Evolutionary conservation across 2,888 invertebrate species (phyloP).

Genomic region (Siphonodentalium dalli): DNA sequence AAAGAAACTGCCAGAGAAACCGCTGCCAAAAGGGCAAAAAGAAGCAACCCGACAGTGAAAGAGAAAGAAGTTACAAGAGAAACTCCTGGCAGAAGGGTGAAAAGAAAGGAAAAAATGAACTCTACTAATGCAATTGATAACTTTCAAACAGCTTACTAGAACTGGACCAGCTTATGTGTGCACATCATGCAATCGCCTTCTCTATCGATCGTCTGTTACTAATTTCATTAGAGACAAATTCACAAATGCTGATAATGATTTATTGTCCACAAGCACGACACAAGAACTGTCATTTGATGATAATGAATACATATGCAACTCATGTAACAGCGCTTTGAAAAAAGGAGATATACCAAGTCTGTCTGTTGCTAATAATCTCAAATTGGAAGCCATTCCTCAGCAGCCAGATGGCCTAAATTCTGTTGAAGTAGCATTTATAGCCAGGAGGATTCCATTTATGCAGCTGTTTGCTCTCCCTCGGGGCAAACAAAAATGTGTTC

Average conservation of each 20-base stretch:
- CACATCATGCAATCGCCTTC: conserved; percentile 10
- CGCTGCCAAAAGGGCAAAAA: no score
- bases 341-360: conserved; percentile 18
- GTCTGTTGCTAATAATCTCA: conserved; percentile 20
- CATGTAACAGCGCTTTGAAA: conserved; percentile 4
- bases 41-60: no score
- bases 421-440: conserved; percentile 23
- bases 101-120: no score
- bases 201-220: conserved; percentile 3
- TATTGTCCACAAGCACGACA: conserved; percentile 14
- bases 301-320: conserved; percentile 13
- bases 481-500: conserved; percentile 26
- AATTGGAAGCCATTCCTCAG: conserved; percentile 23
- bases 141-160: no score
- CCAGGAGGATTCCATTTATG: conserved; percentile 32
- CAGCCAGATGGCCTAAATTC: conserved; percentile 20
- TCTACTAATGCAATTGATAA: no score
- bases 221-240: conserved; percentile 1
- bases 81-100: no score
- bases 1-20: no score
- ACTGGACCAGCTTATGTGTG: conserved; percentile 21
- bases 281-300: conserved; percentile 10
- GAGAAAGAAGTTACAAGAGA: no score
- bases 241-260: not conserved
- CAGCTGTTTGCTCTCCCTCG: conserved; percentile 24